A percentile compares a stretch with the other conserved stretches of the same genome.
Conservation (phyloP, 2,888 invertebrate species). For the Agriotes lineatus region DNA sequence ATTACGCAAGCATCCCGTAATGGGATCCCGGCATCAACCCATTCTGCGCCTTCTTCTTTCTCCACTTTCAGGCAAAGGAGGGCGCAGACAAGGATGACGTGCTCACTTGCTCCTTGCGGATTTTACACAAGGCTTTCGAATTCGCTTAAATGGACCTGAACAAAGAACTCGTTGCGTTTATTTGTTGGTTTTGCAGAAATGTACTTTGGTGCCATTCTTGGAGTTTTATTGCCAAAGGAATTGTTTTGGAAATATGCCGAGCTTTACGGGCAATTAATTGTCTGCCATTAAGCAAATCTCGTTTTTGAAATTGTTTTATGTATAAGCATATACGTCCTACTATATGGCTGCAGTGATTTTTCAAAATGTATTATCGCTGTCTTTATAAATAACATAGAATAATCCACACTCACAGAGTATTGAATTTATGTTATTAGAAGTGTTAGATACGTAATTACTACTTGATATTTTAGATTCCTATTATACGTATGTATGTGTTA, state of each 20-base stretch:
- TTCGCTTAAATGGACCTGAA: background rate
- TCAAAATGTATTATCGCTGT: no score
- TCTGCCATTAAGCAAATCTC: no score
- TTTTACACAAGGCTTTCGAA: background rate
- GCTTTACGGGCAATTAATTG: no score
- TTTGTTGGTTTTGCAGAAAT: background rate
- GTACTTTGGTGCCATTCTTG: background rate
- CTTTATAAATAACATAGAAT: no score
- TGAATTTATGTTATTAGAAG: no score
- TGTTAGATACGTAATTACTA: no score
- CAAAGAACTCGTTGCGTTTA: background rate
- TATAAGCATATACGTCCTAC: no score
- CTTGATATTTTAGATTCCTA: no score
- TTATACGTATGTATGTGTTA: no score
- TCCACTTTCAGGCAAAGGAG: background rate
- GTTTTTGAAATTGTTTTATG: no score
- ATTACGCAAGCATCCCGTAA: constrained; percentile 4
- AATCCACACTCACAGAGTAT: no score
- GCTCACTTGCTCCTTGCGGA: background rate
- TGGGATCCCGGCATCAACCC: background rate
- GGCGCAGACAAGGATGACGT: background rate
- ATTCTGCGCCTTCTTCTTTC: background rate
- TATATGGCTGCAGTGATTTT: no score
- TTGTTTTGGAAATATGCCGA: background rate
- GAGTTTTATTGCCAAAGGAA: background rate